Base-by-base conservation (phyloP, 2,888 invertebrate genomes). In the Salpingus planirostris region DNA sequence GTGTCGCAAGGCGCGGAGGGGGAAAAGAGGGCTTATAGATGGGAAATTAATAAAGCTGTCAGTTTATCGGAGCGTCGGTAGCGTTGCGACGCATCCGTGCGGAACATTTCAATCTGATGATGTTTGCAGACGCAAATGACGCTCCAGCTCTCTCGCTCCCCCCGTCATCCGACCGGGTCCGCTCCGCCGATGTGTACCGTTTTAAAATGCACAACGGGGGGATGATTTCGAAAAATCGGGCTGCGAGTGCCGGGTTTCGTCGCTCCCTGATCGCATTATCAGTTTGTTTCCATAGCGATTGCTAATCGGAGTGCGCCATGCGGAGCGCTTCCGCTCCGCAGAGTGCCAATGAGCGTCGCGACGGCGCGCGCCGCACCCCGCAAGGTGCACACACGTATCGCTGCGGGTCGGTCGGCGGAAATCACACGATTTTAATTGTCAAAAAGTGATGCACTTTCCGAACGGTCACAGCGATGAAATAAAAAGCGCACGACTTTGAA, bases 21-120 rank as follows among this genome's bases (percentile, higher is more conserved):
- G 49, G 53, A 54, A n/a, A n/a, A n/a, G 41, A 47, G 44, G 37
- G 43, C 40, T 46, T 47, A 48, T 64, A 64, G 67, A 71, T 69
- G 71, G 69, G 70, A 76, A 78, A 78, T 78, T 78, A 78, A 78
- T 78, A 78, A 78, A 78, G 75, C 75, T 76, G 78, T 78, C 78
- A 77, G 74, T 76, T 30, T 18, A n/a, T n/a, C n/a, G n/a, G n/a
- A n/a, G n/a, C n/a, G n/a, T n/a, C 74, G 71, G 73, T 70, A 68
- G 68, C 62, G 63, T 15, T 36, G 44, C 44, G 50, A 48, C 46
- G 53, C 58, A 55, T 49, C 54, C 50, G 51, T 49, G 62, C 62
- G 62, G 63, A 68, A 67, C 67, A 62, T 65, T 67, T 67, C 67
- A 66, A 67, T 67, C 64, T 55, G 56, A 55, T 55, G 46, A 62